Base-by-base conservation (phyloP, 2,888 invertebrate species). In the Acrobasis suavella region DNA sequence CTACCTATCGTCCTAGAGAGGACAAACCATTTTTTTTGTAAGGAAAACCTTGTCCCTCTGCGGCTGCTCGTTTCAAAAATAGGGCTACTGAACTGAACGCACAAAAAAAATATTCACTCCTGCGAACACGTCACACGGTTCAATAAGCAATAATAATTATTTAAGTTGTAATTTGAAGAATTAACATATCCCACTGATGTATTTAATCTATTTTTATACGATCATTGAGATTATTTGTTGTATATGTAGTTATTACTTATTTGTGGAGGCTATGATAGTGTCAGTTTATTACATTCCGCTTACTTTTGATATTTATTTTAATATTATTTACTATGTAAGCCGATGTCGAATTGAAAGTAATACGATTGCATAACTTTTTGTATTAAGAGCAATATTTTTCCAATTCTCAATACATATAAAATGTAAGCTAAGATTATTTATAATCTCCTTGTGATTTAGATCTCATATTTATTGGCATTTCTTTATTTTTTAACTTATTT, bases 141-240 rank as follows among this genome's bases (percentile, higher is more conserved):
- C 14, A 39, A 42, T 56, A 56, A 46, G 56, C 56, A 56, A 64
- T 71, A 67, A 60, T 62, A 66, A 66, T 59, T 68, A 65, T 65
- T 62, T 64, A 64, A 16, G 58, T 58, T 69, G 67, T 65, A 66
- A 63, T 61, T 16, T 55, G 61, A 50, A 58, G 59, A 64, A 65
- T 50, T 60, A 60, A 63, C 54, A 59, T 59, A 59, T 59, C 59
- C 12, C 50, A 59, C 9, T 37, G 38, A 59, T 8, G 16, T 49
- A 15, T 14, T 16, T 10, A 15, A 46, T 42, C 17, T 8, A 51
- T 51, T 51, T 12, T 12, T 16, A 12, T 9, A 51, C 17, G 46
- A 42, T 12, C 5, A 56, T 2, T 22, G n/a, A 32, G 16, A 55
- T 55, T 55, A 55, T 55, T 55, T 55, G 16, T 55, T 8, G 6